phyloP scores from a whole-genome alignment of 2,113 vertebrate species.

The Apus apus region DNA sequence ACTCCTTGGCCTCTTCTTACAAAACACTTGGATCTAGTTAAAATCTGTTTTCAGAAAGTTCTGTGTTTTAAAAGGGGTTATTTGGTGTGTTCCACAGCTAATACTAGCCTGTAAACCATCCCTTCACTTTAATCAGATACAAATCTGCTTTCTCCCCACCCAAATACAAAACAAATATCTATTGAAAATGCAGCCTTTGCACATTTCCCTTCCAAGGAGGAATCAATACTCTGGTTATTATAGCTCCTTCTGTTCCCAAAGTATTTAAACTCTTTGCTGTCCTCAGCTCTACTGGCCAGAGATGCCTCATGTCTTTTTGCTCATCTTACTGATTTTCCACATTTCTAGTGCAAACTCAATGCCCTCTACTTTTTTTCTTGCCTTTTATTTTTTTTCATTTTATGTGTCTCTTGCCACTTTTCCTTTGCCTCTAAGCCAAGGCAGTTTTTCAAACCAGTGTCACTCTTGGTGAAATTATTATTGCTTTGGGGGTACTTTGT shows the following conservation, averaged over 20 bases:
- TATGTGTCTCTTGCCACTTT: conserved; percentile 27
- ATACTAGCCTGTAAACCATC: background rate
- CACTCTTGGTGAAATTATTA: background rate
- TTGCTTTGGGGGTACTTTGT: background rate
- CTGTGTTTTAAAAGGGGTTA: background rate
- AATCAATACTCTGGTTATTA: conserved; percentile 65
- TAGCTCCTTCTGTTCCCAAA: conserved; percentile 64
- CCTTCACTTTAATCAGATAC: conserved; percentile 44
- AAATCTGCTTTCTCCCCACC: conserved; percentile 48
- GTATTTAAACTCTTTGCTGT: conserved; percentile 66
- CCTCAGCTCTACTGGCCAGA: conserved; percentile 54
- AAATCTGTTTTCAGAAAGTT: background rate
- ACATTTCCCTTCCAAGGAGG: conserved; percentile 68
- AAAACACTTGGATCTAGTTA: background rate
- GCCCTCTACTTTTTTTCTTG: background rate
- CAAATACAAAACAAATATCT: conserved; percentile 64
- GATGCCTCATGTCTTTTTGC: conserved; percentile 44
- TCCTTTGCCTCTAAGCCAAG: background rate
- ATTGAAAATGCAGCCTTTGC: conserved; percentile 60
- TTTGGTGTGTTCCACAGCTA: background rate
- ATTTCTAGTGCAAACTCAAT: conserved; percentile 47
- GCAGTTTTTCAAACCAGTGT: conserved; percentile 13
- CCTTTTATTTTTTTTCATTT: background rate
- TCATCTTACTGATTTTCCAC: conserved; percentile 58
- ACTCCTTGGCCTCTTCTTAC: background rate